Percentiles rank a stretch among this genome's conserved stretches.
These are phyloP conservation scores for Nannobrachium achirus DNA, from an alignment of 2,113 vertebrate species.

Conservation along the genomic window DNA sequence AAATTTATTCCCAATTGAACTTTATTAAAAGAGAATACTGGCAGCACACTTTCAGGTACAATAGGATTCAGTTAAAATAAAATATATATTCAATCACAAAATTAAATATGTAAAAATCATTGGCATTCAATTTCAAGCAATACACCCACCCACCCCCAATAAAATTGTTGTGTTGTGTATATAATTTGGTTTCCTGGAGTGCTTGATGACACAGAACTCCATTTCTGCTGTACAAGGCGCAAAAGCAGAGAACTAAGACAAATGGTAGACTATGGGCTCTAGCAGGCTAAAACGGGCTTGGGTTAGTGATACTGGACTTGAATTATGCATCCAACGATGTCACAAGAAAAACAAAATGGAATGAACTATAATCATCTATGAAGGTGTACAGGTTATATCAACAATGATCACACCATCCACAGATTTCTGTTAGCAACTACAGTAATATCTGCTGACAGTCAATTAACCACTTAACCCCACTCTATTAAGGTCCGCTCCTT, in stretches of 20 bases:
- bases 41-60: slow-evolving; percentile 20
- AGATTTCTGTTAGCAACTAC: slow-evolving; percentile 6
- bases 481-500: no score
- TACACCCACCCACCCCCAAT: slow-evolving; percentile 18
- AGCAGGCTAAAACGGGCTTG: slow-evolving; percentile 21
- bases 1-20: slow-evolving; percentile 8
- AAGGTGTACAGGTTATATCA: background rate
- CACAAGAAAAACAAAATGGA: background rate
- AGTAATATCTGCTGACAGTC: background rate
- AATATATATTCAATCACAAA: background rate
- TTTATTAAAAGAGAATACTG: slow-evolving; percentile 30
- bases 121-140: slow-evolving; percentile 31
- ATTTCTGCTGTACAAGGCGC: slow-evolving; percentile 24
- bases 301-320: slow-evolving; percentile 22
- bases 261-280: slow-evolving; percentile 13
- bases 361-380: background rate
- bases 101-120: slow-evolving; percentile 12
- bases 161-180: background rate
- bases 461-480: background rate
- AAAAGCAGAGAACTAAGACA: slow-evolving; percentile 26
- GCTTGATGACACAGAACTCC: slow-evolving; percentile 19
- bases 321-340: slow-evolving; percentile 40
- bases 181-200: slow-evolving; percentile 13
- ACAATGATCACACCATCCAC: background rate
- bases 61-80: slow-evolving; percentile 2